Conservation (phyloP, 1,140 invertebrate genomes). For the Scaptomyza montana region DNA sequence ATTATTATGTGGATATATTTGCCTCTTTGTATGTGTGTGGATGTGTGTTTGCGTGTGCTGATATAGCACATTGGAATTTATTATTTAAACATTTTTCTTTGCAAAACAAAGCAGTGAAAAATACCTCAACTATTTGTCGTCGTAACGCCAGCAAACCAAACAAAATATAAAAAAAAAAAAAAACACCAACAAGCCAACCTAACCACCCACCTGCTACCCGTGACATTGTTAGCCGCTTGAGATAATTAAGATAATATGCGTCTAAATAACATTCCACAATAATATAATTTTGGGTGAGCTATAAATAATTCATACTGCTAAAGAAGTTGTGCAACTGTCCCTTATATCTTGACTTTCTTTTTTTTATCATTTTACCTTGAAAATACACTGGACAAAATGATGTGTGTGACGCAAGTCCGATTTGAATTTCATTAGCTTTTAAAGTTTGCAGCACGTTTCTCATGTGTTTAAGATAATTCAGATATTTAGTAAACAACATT, state of each 20-base stretch:
- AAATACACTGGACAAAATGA: background rate
- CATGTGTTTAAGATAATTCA: background rate
- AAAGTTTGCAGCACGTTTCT: background rate
- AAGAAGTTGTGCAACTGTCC: background rate
- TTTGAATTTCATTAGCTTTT: too few relatives aligned
- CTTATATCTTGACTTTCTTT: background rate
- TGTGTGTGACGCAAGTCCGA: background rate
- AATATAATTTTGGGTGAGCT: conserved; percentile 13
- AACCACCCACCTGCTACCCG: conserved; percentile 8
- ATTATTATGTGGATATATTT: too few relatives aligned
- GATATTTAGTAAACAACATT: conserved; percentile 11
- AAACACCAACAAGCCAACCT: background rate
- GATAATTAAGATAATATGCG: conserved; percentile 42
- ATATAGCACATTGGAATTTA: conserved; percentile 39
- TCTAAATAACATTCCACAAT: conserved; percentile 46
- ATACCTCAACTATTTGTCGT: conserved; percentile 21
- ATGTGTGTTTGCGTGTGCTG: conserved; percentile 5
- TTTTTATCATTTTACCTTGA: too few relatives aligned
- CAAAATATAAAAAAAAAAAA: conserved; percentile 6
- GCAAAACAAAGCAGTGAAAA: conserved; percentile 19
- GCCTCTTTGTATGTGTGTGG: background rate
- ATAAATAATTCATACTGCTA: conserved; percentile 17
- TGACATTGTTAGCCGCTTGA: conserved; percentile 27
- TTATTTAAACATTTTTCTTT: conserved; percentile 40
- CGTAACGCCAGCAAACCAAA: conserved; percentile 17